These are phyloP conservation scores for Pungitius pungitius DNA, from an alignment of 2,113 vertebrate genomes.

Conservation along the genomic window DNA sequence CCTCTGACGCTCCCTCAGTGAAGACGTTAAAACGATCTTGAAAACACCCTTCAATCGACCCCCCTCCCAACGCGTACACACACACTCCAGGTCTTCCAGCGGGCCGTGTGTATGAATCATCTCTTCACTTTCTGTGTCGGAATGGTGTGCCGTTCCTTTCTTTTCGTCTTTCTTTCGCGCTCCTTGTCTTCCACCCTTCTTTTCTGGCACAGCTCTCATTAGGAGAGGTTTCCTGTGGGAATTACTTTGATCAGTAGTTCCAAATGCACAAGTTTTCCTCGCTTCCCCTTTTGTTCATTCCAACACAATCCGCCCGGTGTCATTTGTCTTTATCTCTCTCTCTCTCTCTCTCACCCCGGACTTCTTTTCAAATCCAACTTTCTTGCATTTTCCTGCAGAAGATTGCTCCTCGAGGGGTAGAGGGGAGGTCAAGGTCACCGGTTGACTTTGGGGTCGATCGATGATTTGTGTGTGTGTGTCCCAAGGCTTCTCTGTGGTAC, in stretches of 20 bases:
- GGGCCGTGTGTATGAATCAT: constrained; percentile 50
- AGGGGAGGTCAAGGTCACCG: constrained; percentile 53
- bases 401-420: constrained; percentile 41
- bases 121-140: constrained; percentile 54
- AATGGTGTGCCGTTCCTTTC: constrained; percentile 48
- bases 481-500: constrained; percentile 53
- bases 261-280: constrained; percentile 73
- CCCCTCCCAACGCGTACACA: not conserved
- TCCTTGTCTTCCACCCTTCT: constrained; percentile 59
- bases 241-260: constrained; percentile 76
- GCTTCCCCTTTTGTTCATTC: constrained; percentile 63
- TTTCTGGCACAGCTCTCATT: constrained; percentile 73
- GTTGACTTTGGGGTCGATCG: constrained; percentile 64
- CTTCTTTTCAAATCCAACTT: constrained; percentile 57
- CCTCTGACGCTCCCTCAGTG: constrained; percentile 74
- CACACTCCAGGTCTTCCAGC: constrained; percentile 40
- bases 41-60: constrained; percentile 67
- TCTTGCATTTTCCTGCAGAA: constrained; percentile 42
- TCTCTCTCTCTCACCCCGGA: constrained; percentile 2
- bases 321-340: constrained; percentile 52
- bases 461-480: constrained; percentile 55
- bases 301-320: constrained; percentile 54
- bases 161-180: constrained; percentile 57
- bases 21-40: constrained; percentile 77
- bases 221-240: constrained; percentile 69